Evolutionary conservation across 2,888 invertebrate genomes (phyloP).

Genomic region (Malthinus flaveolus): DNA sequence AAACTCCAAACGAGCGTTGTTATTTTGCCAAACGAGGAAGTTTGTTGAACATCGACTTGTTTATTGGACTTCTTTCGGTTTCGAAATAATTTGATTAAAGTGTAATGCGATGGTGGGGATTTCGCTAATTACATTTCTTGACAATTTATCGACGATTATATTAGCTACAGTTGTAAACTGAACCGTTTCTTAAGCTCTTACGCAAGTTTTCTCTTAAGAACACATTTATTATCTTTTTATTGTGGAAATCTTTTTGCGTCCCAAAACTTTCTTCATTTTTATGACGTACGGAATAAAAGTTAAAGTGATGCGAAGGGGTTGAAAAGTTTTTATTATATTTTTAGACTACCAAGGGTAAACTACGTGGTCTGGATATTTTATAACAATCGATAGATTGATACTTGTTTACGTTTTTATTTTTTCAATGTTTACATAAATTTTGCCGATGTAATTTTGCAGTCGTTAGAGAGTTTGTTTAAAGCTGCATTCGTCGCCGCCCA

Average conservation of each 20-base stretch:
- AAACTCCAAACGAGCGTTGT: no score
- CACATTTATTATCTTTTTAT: conserved; percentile 10
- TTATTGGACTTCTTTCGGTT: no score
- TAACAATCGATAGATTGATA: no score
- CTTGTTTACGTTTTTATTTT: no score
- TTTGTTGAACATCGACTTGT: no score
- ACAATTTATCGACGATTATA: conserved; percentile 7
- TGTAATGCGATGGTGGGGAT: no score
- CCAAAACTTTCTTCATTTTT: conserved; percentile 4
- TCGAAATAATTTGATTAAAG: no score
- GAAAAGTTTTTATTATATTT: conserved; percentile 3
- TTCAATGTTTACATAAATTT: no score
- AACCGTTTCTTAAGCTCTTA: neutral
- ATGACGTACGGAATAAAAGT: conserved; percentile 3
- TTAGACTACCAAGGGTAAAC: conserved; percentile 1
- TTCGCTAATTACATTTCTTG: neutral
- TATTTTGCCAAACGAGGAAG: no score
- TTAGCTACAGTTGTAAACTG: neutral
- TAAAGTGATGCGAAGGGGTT: neutral
- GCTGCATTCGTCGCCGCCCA: no score
- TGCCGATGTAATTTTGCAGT: no score
- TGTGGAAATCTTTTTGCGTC: neutral
- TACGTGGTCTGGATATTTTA: neutral
- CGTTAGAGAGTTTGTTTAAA: no score
- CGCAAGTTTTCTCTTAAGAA: conserved; percentile 8